Evolutionary conservation across 2,888 invertebrate genomes (phyloP).

Genomic region (Flexamia atlantica): DNA sequence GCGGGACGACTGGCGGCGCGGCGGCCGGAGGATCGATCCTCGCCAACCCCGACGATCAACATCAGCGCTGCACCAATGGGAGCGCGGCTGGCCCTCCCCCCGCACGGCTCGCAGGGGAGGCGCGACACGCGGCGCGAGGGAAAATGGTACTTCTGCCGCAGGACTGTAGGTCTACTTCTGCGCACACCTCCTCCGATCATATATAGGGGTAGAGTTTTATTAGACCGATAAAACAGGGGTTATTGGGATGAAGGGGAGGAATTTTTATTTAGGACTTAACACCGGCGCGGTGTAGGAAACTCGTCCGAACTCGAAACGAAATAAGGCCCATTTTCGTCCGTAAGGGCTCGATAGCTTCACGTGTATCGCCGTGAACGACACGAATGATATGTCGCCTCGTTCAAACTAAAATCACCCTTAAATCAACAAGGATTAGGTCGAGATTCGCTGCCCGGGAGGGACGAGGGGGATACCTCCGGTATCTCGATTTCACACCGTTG

Average conservation of each 20-base stretch:
- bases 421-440: constrained; percentile 64
- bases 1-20: constrained; percentile 4
- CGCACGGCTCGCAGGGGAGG: constrained; percentile 28
- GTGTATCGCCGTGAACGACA: constrained; percentile 60
- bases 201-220: constrained; percentile 66
- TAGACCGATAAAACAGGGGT: constrained; percentile 66
- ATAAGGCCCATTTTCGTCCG: constrained; percentile 56
- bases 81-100: constrained; percentile 48
- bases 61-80: constrained; percentile 48
- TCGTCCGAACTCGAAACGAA: constrained; percentile 58
- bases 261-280: constrained; percentile 63
- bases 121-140: not conserved
- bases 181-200: constrained; percentile 39
- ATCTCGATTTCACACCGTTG: constrained; percentile 64
- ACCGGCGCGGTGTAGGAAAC: constrained; percentile 59
- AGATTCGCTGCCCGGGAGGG: constrained; percentile 55
- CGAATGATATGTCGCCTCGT: constrained; percentile 57
- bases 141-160: constrained; percentile 54
- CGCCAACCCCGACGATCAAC: constrained; percentile 59
- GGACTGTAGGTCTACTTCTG: constrained; percentile 23
- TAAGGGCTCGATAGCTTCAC: constrained; percentile 61
- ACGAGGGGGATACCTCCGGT: constrained; percentile 47
- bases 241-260: constrained; percentile 65
- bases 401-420: constrained; percentile 64
- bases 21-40: constrained; percentile 17